These are phyloP conservation scores for Ptychochromis oligacanthus DNA, from an alignment of 2,113 vertebrate species.

Conservation along the genomic window DNA sequence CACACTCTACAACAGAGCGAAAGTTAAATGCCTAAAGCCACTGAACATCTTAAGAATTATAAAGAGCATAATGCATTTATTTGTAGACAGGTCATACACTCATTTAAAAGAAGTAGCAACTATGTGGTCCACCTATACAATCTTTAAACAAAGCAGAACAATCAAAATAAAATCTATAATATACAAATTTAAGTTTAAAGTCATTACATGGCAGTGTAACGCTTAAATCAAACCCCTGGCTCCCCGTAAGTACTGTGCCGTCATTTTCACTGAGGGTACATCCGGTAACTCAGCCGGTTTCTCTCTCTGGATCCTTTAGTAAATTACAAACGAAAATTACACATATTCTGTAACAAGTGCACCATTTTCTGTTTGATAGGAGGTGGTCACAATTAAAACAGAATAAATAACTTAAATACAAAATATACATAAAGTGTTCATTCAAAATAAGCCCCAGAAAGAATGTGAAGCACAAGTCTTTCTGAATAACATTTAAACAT, in stretches of 20 bases:
- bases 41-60: not conserved
- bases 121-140: not conserved
- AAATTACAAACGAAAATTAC: conserved; percentile 1
- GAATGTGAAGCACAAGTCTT: not conserved
- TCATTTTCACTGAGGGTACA: conserved; percentile 8
- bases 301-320: not conserved
- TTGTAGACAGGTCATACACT: not conserved
- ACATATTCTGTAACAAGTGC: conserved; percentile 26
- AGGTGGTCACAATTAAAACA: conserved; percentile 24
- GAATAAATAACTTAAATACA: conserved; percentile 70
- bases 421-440: conserved; percentile 23
- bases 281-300: not conserved
- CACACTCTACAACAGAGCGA: not conserved
- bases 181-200: conserved; percentile 35
- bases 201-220: conserved; percentile 73
- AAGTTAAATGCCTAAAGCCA: conserved; percentile 13
- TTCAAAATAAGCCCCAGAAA: not conserved
- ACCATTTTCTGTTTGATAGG: conserved; percentile 21
- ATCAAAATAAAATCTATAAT: conserved; percentile 41
- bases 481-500: conserved; percentile 22
- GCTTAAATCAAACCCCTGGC: conserved; percentile 40
- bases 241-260: conserved; percentile 16
- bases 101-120: not conserved
- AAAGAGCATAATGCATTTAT: not conserved
- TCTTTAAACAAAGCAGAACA: not conserved